Conservation (phyloP, 2,888 invertebrate species). For the Lepidonotus clava region DNA sequence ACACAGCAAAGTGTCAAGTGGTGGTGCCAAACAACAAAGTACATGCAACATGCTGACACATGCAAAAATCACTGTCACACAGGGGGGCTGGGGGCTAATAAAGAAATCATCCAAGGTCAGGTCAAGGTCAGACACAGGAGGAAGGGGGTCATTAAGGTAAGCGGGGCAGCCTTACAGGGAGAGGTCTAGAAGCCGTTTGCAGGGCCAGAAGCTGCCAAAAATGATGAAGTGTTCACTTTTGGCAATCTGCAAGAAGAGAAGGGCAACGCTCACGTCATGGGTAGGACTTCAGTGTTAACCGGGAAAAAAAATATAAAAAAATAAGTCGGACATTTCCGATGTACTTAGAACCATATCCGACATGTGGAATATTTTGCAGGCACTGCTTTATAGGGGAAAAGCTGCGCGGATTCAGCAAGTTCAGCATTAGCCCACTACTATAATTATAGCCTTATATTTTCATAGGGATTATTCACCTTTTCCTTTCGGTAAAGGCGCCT, state of each 20-base stretch:
- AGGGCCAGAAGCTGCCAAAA: constrained; percentile 44
- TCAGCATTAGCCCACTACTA: too few relatives aligned
- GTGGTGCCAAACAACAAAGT: constrained; percentile 6
- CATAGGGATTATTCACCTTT: background rate
- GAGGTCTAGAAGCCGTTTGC: constrained; percentile 38
- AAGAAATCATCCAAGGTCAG: too few relatives aligned
- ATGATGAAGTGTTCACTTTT: constrained; percentile 43
- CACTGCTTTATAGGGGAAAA: too few relatives aligned
- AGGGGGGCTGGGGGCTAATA: too few relatives aligned
- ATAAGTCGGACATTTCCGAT: too few relatives aligned
- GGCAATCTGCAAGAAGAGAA: constrained; percentile 51
- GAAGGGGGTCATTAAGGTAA: background rate
- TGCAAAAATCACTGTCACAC: background rate
- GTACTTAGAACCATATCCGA: too few relatives aligned
- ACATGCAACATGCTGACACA: constrained; percentile 14
- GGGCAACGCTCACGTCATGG: constrained; percentile 39
- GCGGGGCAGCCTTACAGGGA: constrained; percentile 16
- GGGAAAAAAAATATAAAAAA: too few relatives aligned
- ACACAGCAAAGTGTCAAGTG: background rate
- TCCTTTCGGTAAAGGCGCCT: too few relatives aligned
- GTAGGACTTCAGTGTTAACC: too few relatives aligned
- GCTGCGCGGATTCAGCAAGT: too few relatives aligned
- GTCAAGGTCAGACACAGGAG: background rate
- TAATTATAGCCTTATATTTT: background rate
- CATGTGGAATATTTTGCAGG: too few relatives aligned